Evolutionary conservation across 2,888 invertebrate genomes (phyloP).

Genomic region (Geotrupes spiniger): DNA sequence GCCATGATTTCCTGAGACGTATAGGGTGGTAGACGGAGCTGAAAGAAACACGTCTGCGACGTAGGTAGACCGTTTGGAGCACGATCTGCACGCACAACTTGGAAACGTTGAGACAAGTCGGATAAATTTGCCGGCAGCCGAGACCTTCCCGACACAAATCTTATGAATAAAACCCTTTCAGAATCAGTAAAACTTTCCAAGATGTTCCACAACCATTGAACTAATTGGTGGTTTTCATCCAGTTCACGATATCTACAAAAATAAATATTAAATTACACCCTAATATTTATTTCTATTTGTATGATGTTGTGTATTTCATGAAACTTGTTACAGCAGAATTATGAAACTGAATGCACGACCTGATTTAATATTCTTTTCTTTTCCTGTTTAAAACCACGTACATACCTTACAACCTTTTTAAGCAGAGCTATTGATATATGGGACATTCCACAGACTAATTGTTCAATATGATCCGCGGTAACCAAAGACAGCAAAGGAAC

Average conservation of each 20-base stretch:
- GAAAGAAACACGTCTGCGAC: conserved; percentile 64
- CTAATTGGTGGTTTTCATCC: conserved; percentile 59
- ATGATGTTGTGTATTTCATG: too few relatives aligned
- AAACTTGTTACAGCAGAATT: background rate
- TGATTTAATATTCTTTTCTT: too few relatives aligned
- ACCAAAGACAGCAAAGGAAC: conserved; percentile 61
- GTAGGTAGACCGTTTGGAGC: conserved; percentile 60
- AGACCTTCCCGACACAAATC: conserved; percentile 65
- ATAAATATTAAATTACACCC: conserved; percentile 9
- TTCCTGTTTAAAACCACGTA: too few relatives aligned
- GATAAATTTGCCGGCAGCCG: conserved; percentile 63
- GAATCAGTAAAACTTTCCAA: conserved; percentile 61
- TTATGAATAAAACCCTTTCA: conserved; percentile 62
- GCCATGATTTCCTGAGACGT: conserved; percentile 59
- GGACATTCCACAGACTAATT: conserved; percentile 62
- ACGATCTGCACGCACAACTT: conserved; percentile 59
- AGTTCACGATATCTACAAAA: conserved; percentile 59
- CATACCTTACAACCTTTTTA: conserved; percentile 61
- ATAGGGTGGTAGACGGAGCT: conserved; percentile 61
- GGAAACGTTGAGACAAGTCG: conserved; percentile 62
- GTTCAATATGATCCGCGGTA: conserved; percentile 60
- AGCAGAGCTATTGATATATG: conserved; percentile 59
- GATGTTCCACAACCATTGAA: conserved; percentile 64
- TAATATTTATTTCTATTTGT: background rate
- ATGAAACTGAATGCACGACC: too few relatives aligned